Evolutionary conservation across 2,888 invertebrate species (phyloP), one percentile per base, ranked within the genome.

Genomic region (Temnothorax rugatulus): DNA sequence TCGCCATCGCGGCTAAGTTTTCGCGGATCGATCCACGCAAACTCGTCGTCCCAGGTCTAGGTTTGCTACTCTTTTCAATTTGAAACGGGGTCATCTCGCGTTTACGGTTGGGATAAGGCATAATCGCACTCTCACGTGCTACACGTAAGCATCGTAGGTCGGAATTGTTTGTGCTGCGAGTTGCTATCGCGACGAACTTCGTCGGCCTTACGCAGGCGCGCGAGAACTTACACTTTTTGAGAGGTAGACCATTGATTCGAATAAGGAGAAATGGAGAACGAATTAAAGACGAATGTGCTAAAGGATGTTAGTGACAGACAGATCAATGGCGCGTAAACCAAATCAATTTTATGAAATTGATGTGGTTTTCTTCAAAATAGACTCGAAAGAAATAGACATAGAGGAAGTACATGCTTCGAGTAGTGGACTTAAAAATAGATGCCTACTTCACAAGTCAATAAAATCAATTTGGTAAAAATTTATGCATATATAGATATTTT

Each of bases 141-240:
- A 21, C 75, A 74, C 38, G 73, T 66, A 59, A 75, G 82, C 83
- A 83, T n/a, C 59, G 57, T 68, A 79, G 77, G 77, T 83, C 82
- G 77, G 63, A 77, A 83, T 75, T 86, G 86, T 86, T 86, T 86
- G 79, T 54, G 34, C 38, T 41, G n/a, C 13, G 34, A 29, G 86
- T 86, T 86, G 85, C 86, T 82, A 86, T 77, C 84, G 73, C 73
- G 59, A 84, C 84, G 54, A 44, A 54, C 61, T 29, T 68, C 68
- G 11, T 38, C 21, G n/a, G 15, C 1, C 21, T 68, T 59, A 68
- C 77, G 77, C 77, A 83, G 41, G 77, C 77, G 68, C 47, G 34
- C 29, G 18, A 38, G 38, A 59, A 71, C 21, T n/a, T 68, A 11
- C 9, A 2, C 18, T 59, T 73, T 81, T 41, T 38, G 59, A 61